Base-by-base conservation (phyloP, 2,797 vertebrate species). In the Xiphorhynchus erythropygius region DNA sequence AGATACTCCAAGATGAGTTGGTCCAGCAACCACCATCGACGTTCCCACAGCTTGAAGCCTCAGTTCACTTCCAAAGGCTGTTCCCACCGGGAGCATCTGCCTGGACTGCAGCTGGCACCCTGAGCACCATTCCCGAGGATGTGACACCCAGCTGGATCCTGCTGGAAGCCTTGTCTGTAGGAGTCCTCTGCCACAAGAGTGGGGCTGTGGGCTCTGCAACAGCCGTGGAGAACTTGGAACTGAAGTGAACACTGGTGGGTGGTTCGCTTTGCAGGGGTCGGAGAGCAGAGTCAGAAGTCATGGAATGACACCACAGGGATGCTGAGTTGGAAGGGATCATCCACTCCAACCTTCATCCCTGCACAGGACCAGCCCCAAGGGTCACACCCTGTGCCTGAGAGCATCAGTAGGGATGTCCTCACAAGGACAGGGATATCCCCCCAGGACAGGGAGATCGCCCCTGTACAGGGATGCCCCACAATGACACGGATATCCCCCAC, bases 161-260 rank as follows among this genome's bases (percentile, higher is more conserved):
- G 10, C 13, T 2, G 9, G 23, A 18, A 75, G 24, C 64, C 17
- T 18, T 4, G 3, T 27, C 32, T 35, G 41, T 11, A 2, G 3
- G 5, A 16, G 33, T 35, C 27, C 32, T 78, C 44, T 18, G 5
- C 3, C 16, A 8, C 22, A 16, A 7, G 22, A 2, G 9, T 5
- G 32, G 25, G 30, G 8, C 22, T 3, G 4, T 2, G 12, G 25
- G 27, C 25, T n/a, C 21, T 32, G 33, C 3, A 2, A 8, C 35
- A 17, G 1, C 1, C 0, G 2, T 11, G 27, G 25, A 13, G 5
- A 53, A 6, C 7, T 5, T 5, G 0, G 21, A 1, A 1, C 41
- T 42, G 8, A 14, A 7, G 32, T 8, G 21, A 46, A n/a, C 8
- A 5, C 5, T 1, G 3, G 33, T 2, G 37, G 19, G 7, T 7